Base-by-base conservation (phyloP, 2,113 vertebrate genomes). In the Garra rufa region DNA sequence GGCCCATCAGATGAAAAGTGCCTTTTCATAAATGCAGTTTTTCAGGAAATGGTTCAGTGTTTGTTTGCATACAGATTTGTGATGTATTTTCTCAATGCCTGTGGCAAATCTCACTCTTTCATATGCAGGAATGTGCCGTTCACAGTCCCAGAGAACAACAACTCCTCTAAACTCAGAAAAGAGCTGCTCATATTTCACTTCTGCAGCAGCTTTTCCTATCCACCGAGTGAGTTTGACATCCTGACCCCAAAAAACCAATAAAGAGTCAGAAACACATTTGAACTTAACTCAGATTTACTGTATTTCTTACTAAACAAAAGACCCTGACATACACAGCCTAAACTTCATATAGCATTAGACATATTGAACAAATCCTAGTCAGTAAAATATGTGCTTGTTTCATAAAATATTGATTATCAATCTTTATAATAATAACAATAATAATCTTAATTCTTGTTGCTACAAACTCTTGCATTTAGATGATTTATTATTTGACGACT, bases 371-470 rank as follows among this genome's bases (percentile, higher is more conserved):
- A 86, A 90, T 88, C 85, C 67, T 93, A 92, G 65, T 89, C 86
- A 91, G 90, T 92, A 91, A 93, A 94, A 93, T 92, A 93, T 92
- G 94, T 93, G 92, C 91, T 93, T 92, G 88, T 84, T 86, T 93
- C 85, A 89, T 89, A 93, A 93, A 94, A 93, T 92, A 92, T 88
- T 91, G 65, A 88, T 86, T 85, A 85, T 83, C 84, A 43, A 88
- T 85, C 87, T 61, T 89, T 89, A 90, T 90, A 50, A 50, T 50
- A 90, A 84, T 84, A 90, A 84, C 83, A 90, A 86, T 84, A 85
- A 83, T 87, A 75, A 76, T 85, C 55, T 87, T 21, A 48, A 88
- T 89, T 75, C 83, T 86, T 91, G 89, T 92, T 95, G 92, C 92
- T 92, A 91, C 91, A 91, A 92, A 85, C 83, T 83, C 88, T 91